phyloP scores from a whole-genome alignment of 2,797 vertebrate genomes.

The Sylvia borin region DNA sequence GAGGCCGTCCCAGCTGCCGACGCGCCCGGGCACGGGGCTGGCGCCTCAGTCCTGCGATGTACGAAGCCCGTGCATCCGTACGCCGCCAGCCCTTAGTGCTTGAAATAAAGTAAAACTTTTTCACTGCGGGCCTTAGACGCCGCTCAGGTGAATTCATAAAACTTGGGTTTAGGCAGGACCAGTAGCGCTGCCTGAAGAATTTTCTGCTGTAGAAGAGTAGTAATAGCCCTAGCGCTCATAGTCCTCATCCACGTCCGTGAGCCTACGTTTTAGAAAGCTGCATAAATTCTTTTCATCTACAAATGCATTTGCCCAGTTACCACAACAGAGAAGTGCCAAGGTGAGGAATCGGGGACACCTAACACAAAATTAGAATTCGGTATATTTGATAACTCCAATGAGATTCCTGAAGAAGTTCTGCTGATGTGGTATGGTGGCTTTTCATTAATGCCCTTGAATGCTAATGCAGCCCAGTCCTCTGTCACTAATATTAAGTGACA shows the following conservation, averaged over 20 bases:
- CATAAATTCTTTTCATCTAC: background rate
- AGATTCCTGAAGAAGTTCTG: background rate
- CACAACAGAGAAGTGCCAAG: background rate
- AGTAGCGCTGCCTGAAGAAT: background rate
- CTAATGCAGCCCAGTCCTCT: too few species aligned
- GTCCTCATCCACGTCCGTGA: accelerated
- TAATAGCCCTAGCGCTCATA: background rate
- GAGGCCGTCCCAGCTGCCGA: too few species aligned
- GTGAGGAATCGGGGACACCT: background rate
- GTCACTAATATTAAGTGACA: background rate
- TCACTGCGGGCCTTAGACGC: accelerated
- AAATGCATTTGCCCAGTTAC: background rate
- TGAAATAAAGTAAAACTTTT: accelerated
- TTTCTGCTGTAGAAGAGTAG: background rate
- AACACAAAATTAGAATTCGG: background rate
- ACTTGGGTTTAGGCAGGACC: background rate
- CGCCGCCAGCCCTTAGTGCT: accelerated
- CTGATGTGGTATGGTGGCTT: background rate
- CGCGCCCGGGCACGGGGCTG: accelerated
- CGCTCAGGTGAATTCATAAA: background rate
- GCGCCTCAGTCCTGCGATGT: accelerated
- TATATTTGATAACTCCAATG: background rate
- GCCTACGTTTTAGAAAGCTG: background rate
- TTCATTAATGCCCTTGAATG: background rate
- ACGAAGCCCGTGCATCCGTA: too few species aligned